Conservation (phyloP, 2,113 vertebrate genomes). For the Tor tambroides region DNA sequence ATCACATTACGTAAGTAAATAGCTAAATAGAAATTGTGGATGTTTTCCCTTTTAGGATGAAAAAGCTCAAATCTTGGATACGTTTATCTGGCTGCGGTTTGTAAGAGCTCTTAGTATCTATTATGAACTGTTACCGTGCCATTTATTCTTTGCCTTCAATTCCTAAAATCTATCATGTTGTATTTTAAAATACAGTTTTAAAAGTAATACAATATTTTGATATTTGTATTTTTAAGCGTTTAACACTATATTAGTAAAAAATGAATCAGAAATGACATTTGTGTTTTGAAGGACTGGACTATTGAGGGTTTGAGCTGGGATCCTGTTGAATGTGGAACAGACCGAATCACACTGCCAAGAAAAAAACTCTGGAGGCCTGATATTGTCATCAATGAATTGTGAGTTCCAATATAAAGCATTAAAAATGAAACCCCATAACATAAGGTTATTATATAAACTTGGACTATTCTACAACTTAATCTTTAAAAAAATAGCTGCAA, state of each 20-base stretch:
- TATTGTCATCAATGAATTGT: slow-evolving; percentile 77
- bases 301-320: no score
- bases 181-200: not conserved
- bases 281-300: slow-evolving; percentile 8
- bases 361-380: slow-evolving; percentile 72
- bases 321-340: not conserved
- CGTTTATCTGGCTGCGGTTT: no score
- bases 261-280: not conserved
- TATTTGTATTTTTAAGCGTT: no score
- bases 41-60: no score
- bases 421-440: not conserved
- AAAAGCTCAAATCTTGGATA: no score
- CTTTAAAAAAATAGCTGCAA: not conserved
- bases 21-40: not conserved
- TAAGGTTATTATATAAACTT: not conserved
- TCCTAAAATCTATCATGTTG: no score
- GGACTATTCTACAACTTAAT: no score
- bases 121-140: no score
- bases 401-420: slow-evolving; percentile 53
- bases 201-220: no score
- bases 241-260: no score
- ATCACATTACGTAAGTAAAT: not conserved
- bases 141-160: no score
- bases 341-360: slow-evolving; percentile 67
- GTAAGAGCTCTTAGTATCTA: no score